Evolutionary conservation across 2,113 vertebrate genomes (phyloP).

Genomic region (Sigmodon hispidus): DNA sequence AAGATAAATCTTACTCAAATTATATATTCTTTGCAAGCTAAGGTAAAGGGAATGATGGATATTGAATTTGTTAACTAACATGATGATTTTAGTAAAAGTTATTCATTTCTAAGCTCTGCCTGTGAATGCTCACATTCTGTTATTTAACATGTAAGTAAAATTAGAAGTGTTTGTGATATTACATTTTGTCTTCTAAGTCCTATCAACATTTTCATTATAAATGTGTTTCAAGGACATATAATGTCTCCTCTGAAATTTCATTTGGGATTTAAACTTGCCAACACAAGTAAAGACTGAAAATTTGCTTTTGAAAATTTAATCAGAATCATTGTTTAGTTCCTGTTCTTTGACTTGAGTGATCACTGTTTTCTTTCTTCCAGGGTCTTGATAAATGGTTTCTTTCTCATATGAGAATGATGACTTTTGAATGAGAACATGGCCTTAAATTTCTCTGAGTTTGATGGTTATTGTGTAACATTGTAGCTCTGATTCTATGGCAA

Average conservation of each 20-base stretch:
- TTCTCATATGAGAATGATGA: constrained; percentile 58
- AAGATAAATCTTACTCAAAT: neutral
- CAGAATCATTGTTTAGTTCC: constrained; percentile 60
- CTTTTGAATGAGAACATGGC: constrained; percentile 59
- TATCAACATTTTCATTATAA: constrained; percentile 70
- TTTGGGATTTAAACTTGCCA: constrained; percentile 63
- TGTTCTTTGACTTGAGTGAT: constrained; percentile 50
- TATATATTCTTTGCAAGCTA: neutral
- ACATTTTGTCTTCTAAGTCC: constrained; percentile 26
- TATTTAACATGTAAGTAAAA: neutral
- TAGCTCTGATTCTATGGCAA: constrained; percentile 53
- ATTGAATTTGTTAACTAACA: constrained; percentile 38
- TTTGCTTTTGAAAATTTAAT: constrained; percentile 58
- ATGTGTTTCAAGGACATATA: constrained; percentile 52
- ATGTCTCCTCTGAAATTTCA: constrained; percentile 61
- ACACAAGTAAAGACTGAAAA: constrained; percentile 58
- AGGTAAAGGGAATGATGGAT: constrained; percentile 23
- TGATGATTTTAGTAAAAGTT: neutral
- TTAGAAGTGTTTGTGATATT: constrained; percentile 33
- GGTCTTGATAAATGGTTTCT: constrained; percentile 65
- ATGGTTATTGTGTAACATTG: constrained; percentile 45
- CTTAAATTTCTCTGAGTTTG: constrained; percentile 43
- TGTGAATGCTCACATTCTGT: constrained; percentile 16
- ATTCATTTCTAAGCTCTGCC: neutral
- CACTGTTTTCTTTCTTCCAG: constrained; percentile 46